A percentile compares a stretch with the other conserved stretches of the same genome.
phyloP scores from a whole-genome alignment of 2,797 vertebrate species.

The Lycodopsis pacificus region DNA sequence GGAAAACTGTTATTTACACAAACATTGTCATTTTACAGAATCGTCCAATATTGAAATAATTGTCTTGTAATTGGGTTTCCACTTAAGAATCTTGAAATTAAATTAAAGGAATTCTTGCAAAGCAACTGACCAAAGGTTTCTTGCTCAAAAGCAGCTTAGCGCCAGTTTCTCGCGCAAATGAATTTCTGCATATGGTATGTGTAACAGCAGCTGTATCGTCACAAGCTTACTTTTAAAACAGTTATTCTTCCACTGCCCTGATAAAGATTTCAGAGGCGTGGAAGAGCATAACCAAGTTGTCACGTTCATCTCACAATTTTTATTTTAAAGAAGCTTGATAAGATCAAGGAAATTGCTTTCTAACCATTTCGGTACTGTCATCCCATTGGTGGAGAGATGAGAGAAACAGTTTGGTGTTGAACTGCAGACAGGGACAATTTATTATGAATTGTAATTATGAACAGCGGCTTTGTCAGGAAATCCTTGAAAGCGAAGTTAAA shows the following conservation, averaged over 20 bases:
- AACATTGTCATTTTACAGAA: background rate
- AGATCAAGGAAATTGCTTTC: slow-evolving; percentile 50
- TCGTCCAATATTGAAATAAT: background rate
- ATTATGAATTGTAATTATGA: slow-evolving; percentile 54
- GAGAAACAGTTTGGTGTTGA: slow-evolving; percentile 42
- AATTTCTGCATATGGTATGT: background rate
- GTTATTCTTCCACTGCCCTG: background rate
- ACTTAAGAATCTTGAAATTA: background rate
- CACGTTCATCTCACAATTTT: slow-evolving; percentile 52
- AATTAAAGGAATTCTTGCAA: background rate
- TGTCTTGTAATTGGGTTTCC: background rate
- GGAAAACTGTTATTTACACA: background rate
- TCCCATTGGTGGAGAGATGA: slow-evolving; percentile 31
- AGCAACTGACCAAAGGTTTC: background rate
- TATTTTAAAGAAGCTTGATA: slow-evolving; percentile 39
- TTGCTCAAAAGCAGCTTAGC: background rate
- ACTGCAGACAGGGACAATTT: slow-evolving; percentile 58
- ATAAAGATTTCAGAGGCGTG: slow-evolving; percentile 18
- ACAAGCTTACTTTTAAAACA: slow-evolving; percentile 6
- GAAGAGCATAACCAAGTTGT: slow-evolving; percentile 17
- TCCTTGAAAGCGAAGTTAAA: slow-evolving; percentile 59
- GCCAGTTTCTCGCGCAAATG: background rate
- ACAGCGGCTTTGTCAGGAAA: slow-evolving; percentile 53
- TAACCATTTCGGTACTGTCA: slow-evolving; percentile 20
- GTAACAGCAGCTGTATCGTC: background rate